Percentiles rank a stretch among this genome's conserved stretches.
Evolutionary conservation across 1,140 invertebrate genomes (phyloP).

Genomic region (Sarcophaga bullata): DNA sequence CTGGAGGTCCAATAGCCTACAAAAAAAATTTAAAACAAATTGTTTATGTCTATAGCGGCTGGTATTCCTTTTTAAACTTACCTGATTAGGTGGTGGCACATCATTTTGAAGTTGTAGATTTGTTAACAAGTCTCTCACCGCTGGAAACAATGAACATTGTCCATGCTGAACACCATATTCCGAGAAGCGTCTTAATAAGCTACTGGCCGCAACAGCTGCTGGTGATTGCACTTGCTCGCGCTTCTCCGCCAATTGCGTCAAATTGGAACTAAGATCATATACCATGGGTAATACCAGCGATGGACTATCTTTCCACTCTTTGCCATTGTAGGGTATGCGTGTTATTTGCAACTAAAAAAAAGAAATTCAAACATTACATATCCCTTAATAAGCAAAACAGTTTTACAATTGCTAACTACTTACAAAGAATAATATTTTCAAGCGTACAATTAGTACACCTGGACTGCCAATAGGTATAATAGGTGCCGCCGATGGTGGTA

Average conservation of each 20-base stretch:
- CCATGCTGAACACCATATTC: constrained; percentile 72
- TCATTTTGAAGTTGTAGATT: constrained; percentile 82
- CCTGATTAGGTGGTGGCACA: constrained; percentile 66
- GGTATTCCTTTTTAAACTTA: constrained; percentile 19
- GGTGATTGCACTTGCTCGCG: constrained; percentile 73
- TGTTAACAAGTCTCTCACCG: constrained; percentile 84
- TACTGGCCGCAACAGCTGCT: constrained; percentile 73
- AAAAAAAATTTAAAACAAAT: constrained; percentile 22
- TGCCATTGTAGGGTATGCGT: constrained; percentile 72
- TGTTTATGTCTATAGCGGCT: no score
- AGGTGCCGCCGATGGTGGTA: constrained; percentile 85
- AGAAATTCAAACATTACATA: constrained; percentile 29
- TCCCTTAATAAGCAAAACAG: constrained; percentile 12
- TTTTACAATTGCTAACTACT: constrained; percentile 67
- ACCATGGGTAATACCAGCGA: constrained; percentile 87
- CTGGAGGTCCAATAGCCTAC: constrained; percentile 56
- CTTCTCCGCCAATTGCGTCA: constrained; percentile 86
- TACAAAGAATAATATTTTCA: constrained; percentile 91
- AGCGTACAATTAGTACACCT: constrained; percentile 82
- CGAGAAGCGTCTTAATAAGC: constrained; percentile 74
- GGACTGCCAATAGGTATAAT: constrained; percentile 87
- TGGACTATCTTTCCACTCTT: constrained; percentile 75
- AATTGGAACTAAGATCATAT: constrained; percentile 86
- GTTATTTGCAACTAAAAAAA: constrained; percentile 83
- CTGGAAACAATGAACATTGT: constrained; percentile 89